A percentile compares a stretch with the other conserved stretches of the same genome.
Conservation (phyloP, 2,797 vertebrate species). For the Chelon auratus region DNA sequence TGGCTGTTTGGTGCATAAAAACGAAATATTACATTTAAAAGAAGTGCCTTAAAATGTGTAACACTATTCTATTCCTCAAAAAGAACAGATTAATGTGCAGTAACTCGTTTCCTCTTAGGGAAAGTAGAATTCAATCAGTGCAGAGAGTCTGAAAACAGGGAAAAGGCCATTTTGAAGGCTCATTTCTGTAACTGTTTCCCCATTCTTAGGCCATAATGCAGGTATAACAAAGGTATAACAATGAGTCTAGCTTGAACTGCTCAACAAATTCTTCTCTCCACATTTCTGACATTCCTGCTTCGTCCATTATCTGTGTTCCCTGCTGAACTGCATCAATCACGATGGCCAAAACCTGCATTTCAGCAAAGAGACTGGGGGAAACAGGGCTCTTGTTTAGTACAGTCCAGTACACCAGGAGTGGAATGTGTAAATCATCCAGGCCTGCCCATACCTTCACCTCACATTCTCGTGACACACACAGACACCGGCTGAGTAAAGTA, state of each 20-base stretch:
- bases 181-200: background rate
- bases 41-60: background rate
- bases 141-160: background rate
- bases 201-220: background rate
- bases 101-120: background rate
- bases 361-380: background rate
- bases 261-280: constrained; percentile 9
- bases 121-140: background rate
- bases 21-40: background rate
- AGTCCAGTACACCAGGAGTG: no score
- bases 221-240: background rate
- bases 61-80: constrained; percentile 1
- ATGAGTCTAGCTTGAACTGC: background rate
- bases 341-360: background rate
- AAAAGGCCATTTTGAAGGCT: constrained; percentile 6
- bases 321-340: background rate
- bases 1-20: background rate
- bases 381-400: background rate
- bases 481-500: background rate
- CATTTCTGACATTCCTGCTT: constrained; percentile 2
- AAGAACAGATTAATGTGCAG: background rate
- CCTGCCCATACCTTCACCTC: background rate
- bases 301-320: background rate
- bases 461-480: background rate
- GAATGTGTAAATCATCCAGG: background rate